Base-by-base conservation (phyloP, 30 jellyfish, hydroid and myxozoan genomes). In the Pseudorhiza aurosa region DNA sequence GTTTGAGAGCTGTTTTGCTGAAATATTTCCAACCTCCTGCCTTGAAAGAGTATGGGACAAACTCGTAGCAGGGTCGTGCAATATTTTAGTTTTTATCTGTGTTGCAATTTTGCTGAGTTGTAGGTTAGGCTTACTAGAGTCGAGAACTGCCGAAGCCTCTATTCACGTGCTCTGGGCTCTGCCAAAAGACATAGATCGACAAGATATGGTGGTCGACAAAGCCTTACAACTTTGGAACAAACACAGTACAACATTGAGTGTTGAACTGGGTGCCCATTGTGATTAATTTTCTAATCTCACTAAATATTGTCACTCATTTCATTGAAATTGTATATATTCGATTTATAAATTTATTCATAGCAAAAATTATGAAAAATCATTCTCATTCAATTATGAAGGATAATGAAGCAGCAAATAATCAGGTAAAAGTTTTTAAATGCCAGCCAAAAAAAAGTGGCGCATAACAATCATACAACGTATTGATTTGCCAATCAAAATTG, bases 201-300 rank as follows among this genome's bases (percentile, higher is more conserved):
- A 62, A 29, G 4, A 63, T 46, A 12, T 43, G 22, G 88, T 86
- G 22, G 82, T 92, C 24, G 98, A 92, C 68, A 85, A 92, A 68
- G 57, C 98, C 24, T 43, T 85, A 65, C 97, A 92, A 43, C 85
- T 92, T 0, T 92, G 98, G 98, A 96, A 92, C 53, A 93, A 85
- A 51, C 98, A 92, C 67, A 76, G 98, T 35, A 91, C 81, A 32
- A 75, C 96, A 0, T 56, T 91, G 31, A 71, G 95, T 78, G 86
- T 77, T 44, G 96, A 91, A 60, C 42, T 88, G 14, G 97, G 91
- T 15, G 76, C 77, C 8, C 21, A 64, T 17, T 31, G 58, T 64
- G 77, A 64, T 30, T 19, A 21, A 19, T 1, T 9, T 46, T 3
- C 19, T 14, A 3, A 8, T 4, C 21, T 3, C 19, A 46, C n/a